These are phyloP conservation scores for Lasioglossum figueresi DNA, from an alignment of 2,888 invertebrate species.

Conservation along the genomic window DNA sequence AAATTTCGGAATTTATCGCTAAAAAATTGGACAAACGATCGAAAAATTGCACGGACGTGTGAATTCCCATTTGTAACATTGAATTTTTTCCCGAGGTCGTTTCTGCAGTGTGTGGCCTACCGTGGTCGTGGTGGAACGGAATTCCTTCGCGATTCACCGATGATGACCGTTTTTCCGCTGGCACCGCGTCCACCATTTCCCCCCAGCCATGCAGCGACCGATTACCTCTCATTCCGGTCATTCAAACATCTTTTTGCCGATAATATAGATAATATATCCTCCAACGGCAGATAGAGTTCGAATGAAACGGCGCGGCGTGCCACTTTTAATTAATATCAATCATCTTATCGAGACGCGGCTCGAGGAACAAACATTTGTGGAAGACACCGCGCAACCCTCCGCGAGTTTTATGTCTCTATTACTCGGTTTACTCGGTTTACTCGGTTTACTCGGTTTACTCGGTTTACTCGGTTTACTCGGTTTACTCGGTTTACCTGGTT, in stretches of 20 bases:
- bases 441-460: background rate
- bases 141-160: constrained; percentile 1
- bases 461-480: background rate
- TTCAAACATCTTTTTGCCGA: background rate
- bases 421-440: background rate
- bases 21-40: background rate
- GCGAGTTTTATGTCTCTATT: background rate
- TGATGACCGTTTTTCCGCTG: background rate
- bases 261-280: background rate
- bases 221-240: background rate
- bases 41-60: background rate
- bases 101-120: background rate
- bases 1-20: background rate
- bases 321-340: background rate
- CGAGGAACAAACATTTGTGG: background rate
- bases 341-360: background rate
- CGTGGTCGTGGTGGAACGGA: background rate
- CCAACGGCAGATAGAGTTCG: background rate
- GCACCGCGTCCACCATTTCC: background rate
- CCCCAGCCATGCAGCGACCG: background rate
- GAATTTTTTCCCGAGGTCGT: background rate
- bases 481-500: background rate
- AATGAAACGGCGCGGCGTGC: background rate
- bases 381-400: background rate
- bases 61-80: background rate